phyloP scores from a whole-genome alignment of 1,140 invertebrate genomes.

The Anastrepha ludens region DNA sequence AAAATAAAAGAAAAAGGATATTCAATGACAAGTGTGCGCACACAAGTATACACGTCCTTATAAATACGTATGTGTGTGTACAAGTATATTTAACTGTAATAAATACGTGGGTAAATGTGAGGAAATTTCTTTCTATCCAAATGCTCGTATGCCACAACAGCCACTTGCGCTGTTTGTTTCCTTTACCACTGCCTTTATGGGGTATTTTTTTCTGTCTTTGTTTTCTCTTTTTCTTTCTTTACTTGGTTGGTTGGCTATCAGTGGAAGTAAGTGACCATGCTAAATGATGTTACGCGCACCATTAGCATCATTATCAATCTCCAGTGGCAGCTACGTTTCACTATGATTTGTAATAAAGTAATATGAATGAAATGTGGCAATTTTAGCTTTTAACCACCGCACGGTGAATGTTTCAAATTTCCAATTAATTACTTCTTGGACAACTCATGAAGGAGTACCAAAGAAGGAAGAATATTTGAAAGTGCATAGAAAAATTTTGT shows the following conservation, averaged over 20 bases:
- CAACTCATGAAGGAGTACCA: too few relatives aligned
- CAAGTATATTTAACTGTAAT: not conserved
- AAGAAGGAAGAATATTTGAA: too few relatives aligned
- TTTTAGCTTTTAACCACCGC: not conserved
- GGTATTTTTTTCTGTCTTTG: not conserved
- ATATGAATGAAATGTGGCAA: not conserved
- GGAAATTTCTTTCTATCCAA: not conserved
- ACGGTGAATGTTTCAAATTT: not conserved
- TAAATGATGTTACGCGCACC: constrained; percentile 20
- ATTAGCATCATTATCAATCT: not conserved
- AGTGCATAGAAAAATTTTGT: too few relatives aligned
- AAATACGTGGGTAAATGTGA: not conserved
- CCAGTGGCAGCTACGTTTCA: not conserved
- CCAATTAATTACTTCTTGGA: not conserved
- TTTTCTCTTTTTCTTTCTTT: not conserved
- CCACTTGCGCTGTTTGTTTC: not conserved
- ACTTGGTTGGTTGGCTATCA: not conserved
- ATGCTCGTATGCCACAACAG: too few relatives aligned
- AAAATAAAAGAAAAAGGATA: too few relatives aligned
- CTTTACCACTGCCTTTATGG: not conserved
- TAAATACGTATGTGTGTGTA: not conserved
- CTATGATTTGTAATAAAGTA: not conserved
- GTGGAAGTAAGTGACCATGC: not conserved
- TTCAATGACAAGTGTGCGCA: not conserved
- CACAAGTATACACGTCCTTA: not conserved